Conservation (phyloP, 2,797 vertebrate species). For the Urocyon cinereoargenteus region DNA sequence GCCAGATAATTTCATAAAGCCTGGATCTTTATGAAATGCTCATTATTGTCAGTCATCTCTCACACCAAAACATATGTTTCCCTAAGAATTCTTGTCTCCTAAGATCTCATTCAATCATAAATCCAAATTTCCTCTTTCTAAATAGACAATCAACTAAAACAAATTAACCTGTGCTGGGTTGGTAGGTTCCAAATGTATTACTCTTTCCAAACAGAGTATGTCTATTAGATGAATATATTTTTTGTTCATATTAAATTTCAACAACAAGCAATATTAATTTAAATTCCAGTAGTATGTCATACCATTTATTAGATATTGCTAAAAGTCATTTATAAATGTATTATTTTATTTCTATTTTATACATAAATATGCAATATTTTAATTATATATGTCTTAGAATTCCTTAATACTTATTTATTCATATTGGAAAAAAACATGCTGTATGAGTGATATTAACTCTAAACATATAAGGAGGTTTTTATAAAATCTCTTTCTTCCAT, state of each 20-base stretch:
- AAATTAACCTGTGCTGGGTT: background rate
- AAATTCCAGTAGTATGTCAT: background rate
- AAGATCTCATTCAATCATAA: background rate
- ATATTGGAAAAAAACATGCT: background rate
- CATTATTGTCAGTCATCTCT: background rate
- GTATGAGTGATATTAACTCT: background rate
- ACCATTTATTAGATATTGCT: background rate
- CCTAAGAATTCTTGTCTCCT: background rate
- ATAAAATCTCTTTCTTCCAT: background rate
- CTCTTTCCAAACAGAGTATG: background rate
- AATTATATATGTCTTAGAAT: background rate
- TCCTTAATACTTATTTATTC: background rate
- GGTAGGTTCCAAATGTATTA: background rate
- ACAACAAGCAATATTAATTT: background rate
- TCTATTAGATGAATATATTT: background rate
- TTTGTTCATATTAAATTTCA: constrained; percentile 22
- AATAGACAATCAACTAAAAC: background rate
- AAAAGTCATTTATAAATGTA: background rate
- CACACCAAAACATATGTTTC: background rate
- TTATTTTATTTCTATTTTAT: background rate
- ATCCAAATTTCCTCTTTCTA: background rate
- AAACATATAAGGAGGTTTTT: background rate
- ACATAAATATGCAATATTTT: background rate
- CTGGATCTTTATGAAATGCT: background rate
- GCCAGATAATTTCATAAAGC: background rate